Evolutionary conservation across 1,140 invertebrate genomes (phyloP), one percentile per base, ranked within the genome.

Genomic region (Bombus consobrinus): DNA sequence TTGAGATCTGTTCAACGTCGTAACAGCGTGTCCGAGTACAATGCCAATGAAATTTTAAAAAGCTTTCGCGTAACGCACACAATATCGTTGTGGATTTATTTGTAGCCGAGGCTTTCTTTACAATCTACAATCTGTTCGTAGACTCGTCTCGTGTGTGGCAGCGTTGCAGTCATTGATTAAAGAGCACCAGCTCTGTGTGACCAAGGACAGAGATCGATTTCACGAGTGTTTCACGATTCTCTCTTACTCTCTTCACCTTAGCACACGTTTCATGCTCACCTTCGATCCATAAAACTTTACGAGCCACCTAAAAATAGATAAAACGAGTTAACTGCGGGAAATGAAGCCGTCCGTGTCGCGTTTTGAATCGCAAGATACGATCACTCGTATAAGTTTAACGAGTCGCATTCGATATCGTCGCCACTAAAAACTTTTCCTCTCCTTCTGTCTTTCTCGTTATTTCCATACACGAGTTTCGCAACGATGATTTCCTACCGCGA

Each of bases 231-330:
- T 32, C 37, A 12, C 37, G 28, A 28, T 41, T 62, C 81, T 25
- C 34, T 57, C 39, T 62, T n/a, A 57, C 25, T 32, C 10, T 32
- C 39, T 47, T 25, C 32, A 15, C 13, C 22, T 28, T 28, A 28
- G 43, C 39, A 41, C 81, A 34, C 32, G 43, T 53, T 77, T 59
- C 64, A 57, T 62, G 75, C 47, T 47, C 47, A 83, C 37, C 18
- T 62, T 80, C 53, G 68, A 39, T 41, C 57, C 78, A 47, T 81
- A 57, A 74, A 85, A 81, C n/a, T 74, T 85, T 85, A 85, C 22
- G 69, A 34, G 15, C 12, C 43, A 47, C 13, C 71, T 34, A 57
- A 68, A 59, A 81, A 81, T 81, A 85, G 71, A 66, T 32, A 53
- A 53, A 75, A 22, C n/a, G 37, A 43, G 47, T 69, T 71, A 79